Conservation (phyloP, 2,888 invertebrate species). For the Sphinx pinastri region DNA sequence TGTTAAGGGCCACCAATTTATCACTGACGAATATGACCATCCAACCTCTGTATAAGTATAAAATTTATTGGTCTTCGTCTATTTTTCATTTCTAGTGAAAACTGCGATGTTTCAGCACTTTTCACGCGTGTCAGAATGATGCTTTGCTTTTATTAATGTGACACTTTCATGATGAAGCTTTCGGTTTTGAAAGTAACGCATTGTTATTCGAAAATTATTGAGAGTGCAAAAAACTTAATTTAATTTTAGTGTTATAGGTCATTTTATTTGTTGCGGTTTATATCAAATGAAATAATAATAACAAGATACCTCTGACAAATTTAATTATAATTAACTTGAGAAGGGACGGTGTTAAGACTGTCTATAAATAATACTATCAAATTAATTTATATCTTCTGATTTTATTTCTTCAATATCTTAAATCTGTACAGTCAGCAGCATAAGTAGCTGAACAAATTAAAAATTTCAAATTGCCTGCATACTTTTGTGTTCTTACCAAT, state of each 20-base stretch:
- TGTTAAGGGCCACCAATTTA: conserved; percentile 48
- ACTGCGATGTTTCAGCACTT: conserved; percentile 6
- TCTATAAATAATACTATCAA: background rate
- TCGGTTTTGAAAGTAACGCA: background rate
- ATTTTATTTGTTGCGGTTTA: background rate
- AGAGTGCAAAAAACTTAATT: background rate
- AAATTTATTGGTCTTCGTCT: conserved; percentile 25
- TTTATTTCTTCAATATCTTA: too few species aligned
- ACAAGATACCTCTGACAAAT: too few species aligned
- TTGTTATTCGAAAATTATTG: background rate
- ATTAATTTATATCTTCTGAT: too few species aligned
- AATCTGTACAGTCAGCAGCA: too few species aligned
- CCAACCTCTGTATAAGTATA: conserved; percentile 22
- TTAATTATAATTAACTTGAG: too few species aligned
- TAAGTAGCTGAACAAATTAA: too few species aligned
- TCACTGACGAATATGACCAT: conserved; percentile 37
- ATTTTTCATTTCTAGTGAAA: conserved; percentile 14
- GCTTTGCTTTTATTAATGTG: background rate
- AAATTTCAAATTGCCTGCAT: too few species aligned
- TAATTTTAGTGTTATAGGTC: background rate
- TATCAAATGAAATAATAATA: too few species aligned
- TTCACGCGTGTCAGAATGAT: conserved; percentile 2
- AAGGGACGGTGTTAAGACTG: too few species aligned
- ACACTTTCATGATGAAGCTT: too few species aligned
- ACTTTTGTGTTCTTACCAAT: too few species aligned